A percentile compares a stretch with the other conserved stretches of the same genome.
Conservation (phyloP, 1,140 invertebrate genomes). For the Drosophila pruinosa region DNA sequence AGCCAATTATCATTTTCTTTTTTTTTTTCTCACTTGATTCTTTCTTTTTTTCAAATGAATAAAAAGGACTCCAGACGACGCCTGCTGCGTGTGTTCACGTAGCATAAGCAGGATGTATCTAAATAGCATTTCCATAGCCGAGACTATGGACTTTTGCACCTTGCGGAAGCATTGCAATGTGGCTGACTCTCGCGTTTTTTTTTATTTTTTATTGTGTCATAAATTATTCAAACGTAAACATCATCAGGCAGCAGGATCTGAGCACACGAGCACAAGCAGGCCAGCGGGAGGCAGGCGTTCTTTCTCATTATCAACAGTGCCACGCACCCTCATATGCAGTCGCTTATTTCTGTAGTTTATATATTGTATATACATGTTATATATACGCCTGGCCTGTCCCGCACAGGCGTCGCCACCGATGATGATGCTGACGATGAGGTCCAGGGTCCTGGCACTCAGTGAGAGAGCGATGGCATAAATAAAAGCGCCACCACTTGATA, state of each 20-base stretch:
- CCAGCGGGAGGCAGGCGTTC: conserved; percentile 9
- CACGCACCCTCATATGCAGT: conserved; percentile 36
- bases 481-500: conserved; percentile 74
- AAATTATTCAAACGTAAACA: conserved; percentile 83
- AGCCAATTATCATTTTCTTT: conserved; percentile 71
- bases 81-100: conserved; percentile 27
- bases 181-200: not conserved
- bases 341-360: conserved; percentile 47
- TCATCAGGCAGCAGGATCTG: conserved; percentile 54
- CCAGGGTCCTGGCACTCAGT: conserved; percentile 20
- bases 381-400: conserved; percentile 32
- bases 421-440: not conserved
- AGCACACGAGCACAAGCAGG: conserved; percentile 32
- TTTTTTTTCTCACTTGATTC: not conserved
- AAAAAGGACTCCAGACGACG: conserved; percentile 56
- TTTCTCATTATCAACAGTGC: conserved; percentile 70
- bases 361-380: not conserved
- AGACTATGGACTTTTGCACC: conserved; percentile 56
- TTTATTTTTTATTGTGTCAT: conserved; percentile 64
- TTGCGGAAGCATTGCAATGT: conserved; percentile 67
- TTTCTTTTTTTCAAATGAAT: conserved; percentile 62
- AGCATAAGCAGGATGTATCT: conserved; percentile 44
- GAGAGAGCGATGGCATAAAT: conserved; percentile 22
- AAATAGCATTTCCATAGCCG: conserved; percentile 72
- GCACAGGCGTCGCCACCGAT: conserved; percentile 35